Evolutionary conservation across 2,888 invertebrate species (phyloP), one percentile per base, ranked within the genome.

Genomic region (Druceiella hillmani): DNA sequence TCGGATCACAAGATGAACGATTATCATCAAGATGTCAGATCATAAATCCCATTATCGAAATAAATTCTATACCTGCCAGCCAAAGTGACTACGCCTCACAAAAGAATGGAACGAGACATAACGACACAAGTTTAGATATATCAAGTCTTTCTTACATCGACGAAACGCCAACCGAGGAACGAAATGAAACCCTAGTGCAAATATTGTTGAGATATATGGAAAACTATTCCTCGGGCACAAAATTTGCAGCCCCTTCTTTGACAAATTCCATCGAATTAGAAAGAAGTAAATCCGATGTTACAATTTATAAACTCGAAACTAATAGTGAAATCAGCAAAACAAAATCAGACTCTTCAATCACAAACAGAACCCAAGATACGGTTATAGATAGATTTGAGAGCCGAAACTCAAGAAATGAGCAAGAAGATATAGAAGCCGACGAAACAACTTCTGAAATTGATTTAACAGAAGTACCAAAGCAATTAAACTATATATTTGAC

Each of bases 151-250:
- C 59, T 0, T 73, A 56, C 41, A 73, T 73, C 3, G 72, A 73
- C 25, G 72, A 72, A 43, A 66, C 69, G 1, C 72, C 72, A 0
- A 62, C 59, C 0, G 66, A 66, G 41, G 66, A 71, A 25, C 50
- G 53, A 1, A 62, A 59, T 9, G 68, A 65, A 17, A 64, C 64
- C 0, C 40, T 72, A 45, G 72, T 71, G 0, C 71, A 71, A 51
- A 62, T 72, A 56, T 48, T 72, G 0, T 49, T 72, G 1, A 68
- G 71, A 43, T 71, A 70, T 25, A 72, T 72, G 65, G 70, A 73
- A 24, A 58, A 56, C 44, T 70, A 66, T 32, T 55, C 56, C 1
- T 53, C 52, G 0, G 62, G 20, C 5, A 64, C 62, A 0, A 64
- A 60, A 35, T 52, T 47, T 16, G 51, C 52, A 28, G 56, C 57